Evolutionary conservation across 1,140 invertebrate genomes (phyloP).

Genomic region (Vollenhovia emeryi): DNA sequence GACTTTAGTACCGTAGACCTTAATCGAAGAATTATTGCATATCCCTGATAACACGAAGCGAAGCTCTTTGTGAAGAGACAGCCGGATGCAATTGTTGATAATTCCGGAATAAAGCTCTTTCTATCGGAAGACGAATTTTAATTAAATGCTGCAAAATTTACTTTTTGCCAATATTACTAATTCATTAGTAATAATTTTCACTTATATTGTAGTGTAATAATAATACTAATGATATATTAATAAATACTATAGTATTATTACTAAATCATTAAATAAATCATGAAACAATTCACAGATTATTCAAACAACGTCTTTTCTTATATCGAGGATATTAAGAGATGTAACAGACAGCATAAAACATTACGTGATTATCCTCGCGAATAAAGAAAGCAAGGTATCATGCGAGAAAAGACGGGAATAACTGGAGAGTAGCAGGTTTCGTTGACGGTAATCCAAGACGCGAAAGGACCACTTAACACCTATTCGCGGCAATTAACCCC

Average conservation of each 20-base stretch:
- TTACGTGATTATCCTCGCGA: neutral
- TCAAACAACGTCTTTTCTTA: neutral
- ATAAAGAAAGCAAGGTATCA: neutral
- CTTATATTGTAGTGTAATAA: neutral
- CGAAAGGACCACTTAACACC: constrained; percentile 75
- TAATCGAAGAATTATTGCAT: constrained; percentile 17
- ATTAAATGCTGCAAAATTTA: constrained; percentile 18
- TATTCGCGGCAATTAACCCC: constrained; percentile 77
- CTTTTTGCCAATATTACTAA: neutral
- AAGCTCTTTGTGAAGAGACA: neutral
- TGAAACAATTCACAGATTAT: neutral
- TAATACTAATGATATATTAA: neutral
- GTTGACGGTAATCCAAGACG: constrained; percentile 56
- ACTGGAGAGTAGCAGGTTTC: constrained; percentile 24
- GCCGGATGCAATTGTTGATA: neutral
- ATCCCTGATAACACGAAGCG: neutral
- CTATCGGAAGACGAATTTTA: neutral
- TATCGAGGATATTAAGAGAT: neutral
- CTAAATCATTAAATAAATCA: neutral
- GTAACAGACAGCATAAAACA: neutral
- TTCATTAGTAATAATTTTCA: neutral
- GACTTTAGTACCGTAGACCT: neutral
- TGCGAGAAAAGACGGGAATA: neutral
- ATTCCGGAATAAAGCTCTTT: neutral
- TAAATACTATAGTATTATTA: neutral